Base-by-base conservation (phyloP, 2,113 vertebrate species). In the Rynchops niger region DNA sequence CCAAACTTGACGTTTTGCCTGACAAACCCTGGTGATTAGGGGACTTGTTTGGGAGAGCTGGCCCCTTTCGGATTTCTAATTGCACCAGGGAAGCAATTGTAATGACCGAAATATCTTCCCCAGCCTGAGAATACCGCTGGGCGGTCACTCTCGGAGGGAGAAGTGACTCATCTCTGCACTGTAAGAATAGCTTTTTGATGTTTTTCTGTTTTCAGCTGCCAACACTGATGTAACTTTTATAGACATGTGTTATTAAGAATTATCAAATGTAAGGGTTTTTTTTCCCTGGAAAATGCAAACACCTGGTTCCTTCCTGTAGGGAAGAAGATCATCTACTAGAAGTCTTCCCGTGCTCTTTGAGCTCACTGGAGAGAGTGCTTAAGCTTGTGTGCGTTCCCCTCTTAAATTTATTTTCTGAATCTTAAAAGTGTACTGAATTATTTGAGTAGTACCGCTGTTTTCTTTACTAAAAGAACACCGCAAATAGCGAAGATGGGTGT, bases 101-200 rank as follows among this genome's bases (percentile, higher is more conserved):
- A 19, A 23, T 49, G 80, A 49, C 56, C 38, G 30, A 86, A 88
- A 74, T 67, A 52, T 62, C 65, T n/a, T 23, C 49, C 70, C 61
- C 17, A 22, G 50, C 3, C 40, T 2, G 0, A 17, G 32, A n/a
- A 38, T 2, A 1, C 47, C 19, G 76, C 63, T 15, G 52, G 71
- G 79, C 0, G 1, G 12, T 12, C 1, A 9, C 22, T 32, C 26
- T 29, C 56, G 1, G 7, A 32, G 38, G 71, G 11, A 55, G 17
- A n/a, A 56, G 27, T 38, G 62, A 83, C 42, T 83, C 87, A 40
- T 83, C 23, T 34, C 20, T 9, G 70, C 2, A 2, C 30, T n/a
- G 15, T 4, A 20, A 56, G 34, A 83, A 17, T 5, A 63, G 53
- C 3, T 59, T 25, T 52, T 6, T 6, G 32, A 26, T 34, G n/a